phyloP scores from a whole-genome alignment of 2,113 vertebrate species.

The rat (Rattus norvegicus) region DNA sequence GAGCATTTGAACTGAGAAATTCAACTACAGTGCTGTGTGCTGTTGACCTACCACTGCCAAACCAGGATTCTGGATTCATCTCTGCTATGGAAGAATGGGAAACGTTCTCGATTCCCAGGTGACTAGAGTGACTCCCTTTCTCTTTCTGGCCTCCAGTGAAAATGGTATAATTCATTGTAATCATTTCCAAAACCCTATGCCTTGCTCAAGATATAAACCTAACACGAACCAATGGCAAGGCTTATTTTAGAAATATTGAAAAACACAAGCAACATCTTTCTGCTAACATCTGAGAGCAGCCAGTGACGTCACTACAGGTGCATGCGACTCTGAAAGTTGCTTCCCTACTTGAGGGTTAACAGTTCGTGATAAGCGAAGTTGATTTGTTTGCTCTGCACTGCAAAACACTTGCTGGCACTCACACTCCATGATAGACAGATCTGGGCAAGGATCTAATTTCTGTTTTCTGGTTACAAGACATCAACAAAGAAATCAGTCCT shows the following conservation, averaged over 20 bases:
- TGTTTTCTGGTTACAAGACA: constrained; percentile 74
- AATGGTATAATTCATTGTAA: background rate
- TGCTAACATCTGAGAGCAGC: background rate
- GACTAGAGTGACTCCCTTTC: background rate
- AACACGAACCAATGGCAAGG: background rate
- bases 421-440: constrained; percentile 53
- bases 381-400: constrained; percentile 45
- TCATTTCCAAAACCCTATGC: background rate
- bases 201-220: background rate
- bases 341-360: background rate
- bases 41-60: background rate
- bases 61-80: background rate
- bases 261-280: background rate
- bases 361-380: background rate
- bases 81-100: background rate
- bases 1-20: constrained; percentile 7
- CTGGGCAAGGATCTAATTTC: constrained; percentile 65
- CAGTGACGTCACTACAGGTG: background rate
- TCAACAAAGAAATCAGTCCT: constrained; percentile 49
- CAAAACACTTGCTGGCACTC: constrained; percentile 30
- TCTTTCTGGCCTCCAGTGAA: constrained; percentile 12
- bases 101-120: background rate
- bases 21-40: background rate
- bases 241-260: background rate
- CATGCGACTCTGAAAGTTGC: background rate